These are phyloP conservation scores for Temnothorax longispinosus DNA, from an alignment of 1,140 invertebrate genomes.

Conservation along the genomic window DNA sequence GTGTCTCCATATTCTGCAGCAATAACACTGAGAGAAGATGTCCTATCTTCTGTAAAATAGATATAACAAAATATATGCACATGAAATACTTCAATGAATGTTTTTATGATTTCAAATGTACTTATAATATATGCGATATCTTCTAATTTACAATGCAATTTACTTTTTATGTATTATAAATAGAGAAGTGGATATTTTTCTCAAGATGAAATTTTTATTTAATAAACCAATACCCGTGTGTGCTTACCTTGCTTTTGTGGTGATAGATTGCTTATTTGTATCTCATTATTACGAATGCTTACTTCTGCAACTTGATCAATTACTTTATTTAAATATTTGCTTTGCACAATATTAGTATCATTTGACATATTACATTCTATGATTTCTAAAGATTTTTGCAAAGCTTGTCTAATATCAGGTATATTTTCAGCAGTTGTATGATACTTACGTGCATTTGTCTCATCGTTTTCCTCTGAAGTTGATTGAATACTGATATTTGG, in stretches of 20 bases:
- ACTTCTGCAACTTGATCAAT: background rate
- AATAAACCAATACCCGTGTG: background rate
- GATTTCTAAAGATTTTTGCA: background rate
- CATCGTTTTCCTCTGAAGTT: background rate
- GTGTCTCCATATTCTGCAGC: constrained; percentile 58
- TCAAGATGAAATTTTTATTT: background rate
- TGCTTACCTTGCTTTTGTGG: background rate
- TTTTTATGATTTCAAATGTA: background rate
- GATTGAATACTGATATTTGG: background rate
- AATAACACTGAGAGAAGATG: constrained; percentile 60
- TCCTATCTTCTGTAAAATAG: constrained; percentile 14
- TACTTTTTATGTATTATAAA: background rate
- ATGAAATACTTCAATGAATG: background rate
- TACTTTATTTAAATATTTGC: background rate
- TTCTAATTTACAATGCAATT: background rate
- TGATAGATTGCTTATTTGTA: background rate
- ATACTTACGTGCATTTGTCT: background rate
- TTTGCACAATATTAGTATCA: background rate
- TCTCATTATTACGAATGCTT: background rate
- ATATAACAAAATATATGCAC: background rate
- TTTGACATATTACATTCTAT: background rate
- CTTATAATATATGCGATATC: background rate
- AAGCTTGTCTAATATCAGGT: background rate
- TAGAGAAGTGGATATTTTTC: background rate
- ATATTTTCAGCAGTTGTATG: background rate